Conservation (phyloP, 1,140 invertebrate species). For the Thaumatotibia leucotreta region DNA sequence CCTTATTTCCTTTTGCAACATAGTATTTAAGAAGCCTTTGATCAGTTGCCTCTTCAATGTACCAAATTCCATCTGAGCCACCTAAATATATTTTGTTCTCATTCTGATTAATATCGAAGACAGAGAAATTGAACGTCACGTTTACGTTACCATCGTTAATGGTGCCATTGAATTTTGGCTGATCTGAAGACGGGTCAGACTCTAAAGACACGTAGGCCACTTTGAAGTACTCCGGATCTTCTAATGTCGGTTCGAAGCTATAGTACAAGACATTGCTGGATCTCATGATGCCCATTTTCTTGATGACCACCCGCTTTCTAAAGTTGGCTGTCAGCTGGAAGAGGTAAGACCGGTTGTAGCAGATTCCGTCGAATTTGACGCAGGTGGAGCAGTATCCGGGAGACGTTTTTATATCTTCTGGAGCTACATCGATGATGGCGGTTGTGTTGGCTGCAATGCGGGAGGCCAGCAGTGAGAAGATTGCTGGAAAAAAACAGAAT, state of each 20-base stretch:
- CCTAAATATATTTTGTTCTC: slow-evolving; percentile 53
- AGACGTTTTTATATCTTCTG: background rate
- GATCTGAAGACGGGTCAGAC: slow-evolving; percentile 42
- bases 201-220: slow-evolving; percentile 53
- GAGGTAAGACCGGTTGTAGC: slow-evolving; percentile 50
- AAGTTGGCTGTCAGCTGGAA: slow-evolving; percentile 54
- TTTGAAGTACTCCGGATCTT: slow-evolving; percentile 56
- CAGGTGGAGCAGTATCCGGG: slow-evolving; percentile 36
- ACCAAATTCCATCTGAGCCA: slow-evolving; percentile 49
- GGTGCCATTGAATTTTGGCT: slow-evolving; percentile 36
- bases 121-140: slow-evolving; percentile 48
- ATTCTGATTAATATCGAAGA: slow-evolving; percentile 57
- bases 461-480: background rate
- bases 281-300: slow-evolving; percentile 45
- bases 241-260: slow-evolving; percentile 54
- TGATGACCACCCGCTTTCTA: slow-evolving; percentile 45
- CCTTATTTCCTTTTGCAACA: slow-evolving; percentile 34
- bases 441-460: background rate
- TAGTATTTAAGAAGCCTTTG: background rate
- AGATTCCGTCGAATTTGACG: slow-evolving; percentile 39
- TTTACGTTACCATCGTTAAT: slow-evolving; percentile 23
- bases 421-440: background rate
- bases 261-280: slow-evolving; percentile 49
- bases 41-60: slow-evolving; percentile 37
- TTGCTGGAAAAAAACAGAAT: background rate